Evolutionary conservation across 2,113 vertebrate genomes (phyloP).

Genomic region (Mugil cephalus): DNA sequence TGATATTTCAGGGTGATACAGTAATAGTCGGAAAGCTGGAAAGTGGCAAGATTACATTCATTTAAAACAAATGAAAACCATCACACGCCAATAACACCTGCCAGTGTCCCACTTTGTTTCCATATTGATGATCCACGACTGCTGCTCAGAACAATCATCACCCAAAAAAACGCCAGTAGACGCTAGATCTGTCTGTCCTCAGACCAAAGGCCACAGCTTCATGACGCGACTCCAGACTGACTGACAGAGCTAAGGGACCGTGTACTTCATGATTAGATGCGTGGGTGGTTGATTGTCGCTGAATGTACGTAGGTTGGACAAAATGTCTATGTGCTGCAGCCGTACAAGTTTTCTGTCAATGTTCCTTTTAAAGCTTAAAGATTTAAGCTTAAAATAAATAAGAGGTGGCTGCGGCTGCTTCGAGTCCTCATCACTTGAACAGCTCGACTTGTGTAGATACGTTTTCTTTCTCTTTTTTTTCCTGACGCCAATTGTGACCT

Average conservation of each 20-base stretch:
- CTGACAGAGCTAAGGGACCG: constrained; percentile 6
- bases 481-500: neutral
- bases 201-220: constrained; percentile 22
- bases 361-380: constrained; percentile 9
- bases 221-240: constrained; percentile 32
- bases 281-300: constrained; percentile 25
- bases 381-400: constrained; percentile 5
- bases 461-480: neutral
- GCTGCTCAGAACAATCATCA: neutral
- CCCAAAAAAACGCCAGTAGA: neutral
- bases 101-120: neutral
- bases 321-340: neutral
- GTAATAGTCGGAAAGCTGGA: neutral
- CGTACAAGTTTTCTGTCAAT: constrained; percentile 9
- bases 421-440: constrained; percentile 16
- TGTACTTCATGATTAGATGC: constrained; percentile 8
- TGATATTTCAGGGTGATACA: neutral
- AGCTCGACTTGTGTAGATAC: constrained; percentile 10
- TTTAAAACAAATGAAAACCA: neutral
- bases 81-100: neutral
- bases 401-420: neutral
- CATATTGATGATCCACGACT: constrained; percentile 1
- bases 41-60: neutral
- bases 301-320: constrained; percentile 14
- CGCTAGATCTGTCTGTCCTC: neutral